Percentiles rank a stretch among this genome's conserved stretches.
phyloP scores from a whole-genome alignment of 2,888 invertebrate species.

The Tenthredo distinguenda region DNA sequence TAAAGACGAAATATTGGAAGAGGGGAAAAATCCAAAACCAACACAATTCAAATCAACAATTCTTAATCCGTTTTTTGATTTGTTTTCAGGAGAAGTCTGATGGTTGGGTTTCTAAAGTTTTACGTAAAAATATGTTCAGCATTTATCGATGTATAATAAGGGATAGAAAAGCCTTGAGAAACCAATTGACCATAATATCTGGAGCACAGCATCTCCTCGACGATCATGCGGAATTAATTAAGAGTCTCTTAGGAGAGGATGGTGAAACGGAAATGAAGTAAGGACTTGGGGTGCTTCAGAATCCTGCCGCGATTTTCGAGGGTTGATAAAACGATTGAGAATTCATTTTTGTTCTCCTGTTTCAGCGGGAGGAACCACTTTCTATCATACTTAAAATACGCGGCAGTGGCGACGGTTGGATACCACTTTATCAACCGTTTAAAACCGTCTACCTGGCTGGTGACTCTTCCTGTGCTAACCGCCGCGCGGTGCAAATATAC shows the following conservation, averaged over 20 bases:
- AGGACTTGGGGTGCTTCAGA: not conserved
- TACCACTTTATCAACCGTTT: slow-evolving; percentile 6
- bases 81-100: not conserved
- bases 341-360: not conserved
- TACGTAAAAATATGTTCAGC: not conserved
- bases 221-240: slow-evolving; percentile 69
- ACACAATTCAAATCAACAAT: not conserved
- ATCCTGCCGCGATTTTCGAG: not conserved
- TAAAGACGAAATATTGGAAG: slow-evolving; percentile 15
- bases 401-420: not conserved
- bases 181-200: slow-evolving; percentile 67
- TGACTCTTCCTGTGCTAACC: slow-evolving; percentile 37
- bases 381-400: not conserved
- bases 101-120: not conserved
- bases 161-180: slow-evolving; percentile 58
- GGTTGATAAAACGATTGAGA: not conserved
- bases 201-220: slow-evolving; percentile 68
- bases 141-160: slow-evolving; percentile 24
- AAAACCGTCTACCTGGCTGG: slow-evolving; percentile 13
- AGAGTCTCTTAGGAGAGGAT: slow-evolving; percentile 60
- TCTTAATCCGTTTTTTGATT: not conserved
- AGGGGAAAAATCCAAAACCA: slow-evolving; percentile 10
- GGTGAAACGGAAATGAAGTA: slow-evolving; percentile 1
- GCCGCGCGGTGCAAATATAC: slow-evolving; percentile 60
- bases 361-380: not conserved